Conservation (phyloP, 2,113 vertebrate genomes). For the Elanus axillaris region DNA sequence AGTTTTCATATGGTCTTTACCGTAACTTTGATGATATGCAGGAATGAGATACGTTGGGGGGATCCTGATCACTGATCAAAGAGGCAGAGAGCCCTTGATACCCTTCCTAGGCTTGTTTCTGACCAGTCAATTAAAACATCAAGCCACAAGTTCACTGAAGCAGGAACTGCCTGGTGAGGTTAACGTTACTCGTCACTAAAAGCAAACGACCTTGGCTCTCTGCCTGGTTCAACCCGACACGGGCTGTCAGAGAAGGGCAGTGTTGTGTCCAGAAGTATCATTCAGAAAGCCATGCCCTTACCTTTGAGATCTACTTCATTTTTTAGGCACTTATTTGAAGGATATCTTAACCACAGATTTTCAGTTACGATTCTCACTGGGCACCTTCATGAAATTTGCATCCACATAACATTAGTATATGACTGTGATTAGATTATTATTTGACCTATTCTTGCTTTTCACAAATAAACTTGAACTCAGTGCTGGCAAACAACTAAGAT, state of each 20-base stretch:
- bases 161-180: not conserved
- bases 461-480: not conserved
- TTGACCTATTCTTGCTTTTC: not conserved
- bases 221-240: not conserved
- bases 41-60: not conserved
- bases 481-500: not conserved
- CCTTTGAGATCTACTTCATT: not conserved
- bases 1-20: not conserved
- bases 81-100: not conserved
- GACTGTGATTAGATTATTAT: not conserved
- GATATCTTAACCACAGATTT: not conserved
- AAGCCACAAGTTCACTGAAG: not conserved
- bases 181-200: not conserved
- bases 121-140: not conserved
- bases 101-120: not conserved
- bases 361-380: not conserved
- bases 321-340: not conserved
- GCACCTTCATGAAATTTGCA: not conserved
- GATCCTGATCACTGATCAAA: not conserved
- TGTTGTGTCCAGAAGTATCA: not conserved
- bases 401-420: too few species aligned
- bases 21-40: accelerated
- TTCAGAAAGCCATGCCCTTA: not conserved
- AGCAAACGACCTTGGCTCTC: not conserved
- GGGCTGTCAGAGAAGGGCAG: not conserved